phyloP scores from a whole-genome alignment of 2,888 invertebrate species.

The Caenorhabditis virilis region DNA sequence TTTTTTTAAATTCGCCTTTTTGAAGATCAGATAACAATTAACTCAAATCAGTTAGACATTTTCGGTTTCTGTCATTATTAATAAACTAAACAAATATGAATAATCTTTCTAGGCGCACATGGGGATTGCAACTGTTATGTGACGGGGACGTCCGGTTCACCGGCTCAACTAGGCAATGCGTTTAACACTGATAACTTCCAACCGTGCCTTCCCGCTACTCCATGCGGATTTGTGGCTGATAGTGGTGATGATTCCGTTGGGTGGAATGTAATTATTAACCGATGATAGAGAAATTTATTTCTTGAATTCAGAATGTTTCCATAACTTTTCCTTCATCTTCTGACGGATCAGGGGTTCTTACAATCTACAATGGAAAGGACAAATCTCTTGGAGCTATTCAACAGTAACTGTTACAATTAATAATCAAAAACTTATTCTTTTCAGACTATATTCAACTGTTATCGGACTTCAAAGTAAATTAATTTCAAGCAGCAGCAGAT shows the following conservation, averaged over 20 bases:
- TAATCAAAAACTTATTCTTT: too few relatives aligned
- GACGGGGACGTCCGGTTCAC: constrained; percentile 4
- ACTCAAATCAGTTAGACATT: too few relatives aligned
- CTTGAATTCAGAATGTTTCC: background rate
- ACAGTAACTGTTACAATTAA: too few relatives aligned
- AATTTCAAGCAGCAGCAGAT: too few relatives aligned
- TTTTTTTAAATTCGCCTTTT: too few relatives aligned
- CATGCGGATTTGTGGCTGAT: constrained; percentile 24
- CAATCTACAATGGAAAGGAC: constrained; percentile 9
- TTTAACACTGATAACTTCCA: constrained; percentile 4
- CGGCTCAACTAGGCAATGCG: constrained; percentile 8
- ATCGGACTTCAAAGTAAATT: too few relatives aligned
- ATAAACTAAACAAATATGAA: too few relatives aligned
- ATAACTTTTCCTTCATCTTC: background rate
- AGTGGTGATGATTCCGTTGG: constrained; percentile 7
- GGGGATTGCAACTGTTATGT: constrained; percentile 13
- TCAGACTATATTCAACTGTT: too few relatives aligned
- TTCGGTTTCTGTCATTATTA: too few relatives aligned
- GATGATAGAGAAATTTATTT: background rate
- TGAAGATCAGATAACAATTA: too few relatives aligned
- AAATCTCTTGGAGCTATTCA: background rate
- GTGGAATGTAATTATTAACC: constrained; percentile 20
- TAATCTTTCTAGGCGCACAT: constrained; percentile 8
- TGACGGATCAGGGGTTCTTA: constrained; percentile 7
- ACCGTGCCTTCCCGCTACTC: constrained; percentile 1